phyloP scores from a whole-genome alignment of 2,888 invertebrate genomes.

The Embidobia sp. region DNA sequence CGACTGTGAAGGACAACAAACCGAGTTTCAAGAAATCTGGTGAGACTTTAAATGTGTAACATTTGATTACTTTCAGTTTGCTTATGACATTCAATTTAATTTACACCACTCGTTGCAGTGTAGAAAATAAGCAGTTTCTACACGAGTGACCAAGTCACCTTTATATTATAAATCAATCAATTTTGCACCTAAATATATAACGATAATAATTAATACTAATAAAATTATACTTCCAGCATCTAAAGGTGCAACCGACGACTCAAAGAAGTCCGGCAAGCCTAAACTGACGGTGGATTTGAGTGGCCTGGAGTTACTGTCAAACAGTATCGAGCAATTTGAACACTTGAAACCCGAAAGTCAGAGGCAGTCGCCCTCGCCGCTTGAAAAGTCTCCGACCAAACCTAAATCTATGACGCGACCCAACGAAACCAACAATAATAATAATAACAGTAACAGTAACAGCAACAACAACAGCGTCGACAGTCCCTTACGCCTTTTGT shows the following conservation, averaged over 20 bases:
- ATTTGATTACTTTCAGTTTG: no score
- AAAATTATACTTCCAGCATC: slow-evolving; percentile 23
- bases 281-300: slow-evolving; percentile 86
- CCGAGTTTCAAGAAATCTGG: background rate
- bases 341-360: slow-evolving; percentile 78
- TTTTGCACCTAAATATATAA: no score
- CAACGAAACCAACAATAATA: slow-evolving; percentile 77
- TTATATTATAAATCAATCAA: no score
- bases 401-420: slow-evolving; percentile 75
- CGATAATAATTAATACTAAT: no score
- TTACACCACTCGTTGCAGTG: no score
- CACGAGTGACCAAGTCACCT: no score
- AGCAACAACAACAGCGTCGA: slow-evolving; percentile 78
- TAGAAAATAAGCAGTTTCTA: no score
- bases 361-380: slow-evolving; percentile 67
- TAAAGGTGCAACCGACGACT: slow-evolving; percentile 10
- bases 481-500: slow-evolving; percentile 86
- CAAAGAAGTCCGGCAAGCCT: slow-evolving; percentile 58
- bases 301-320: slow-evolving; percentile 91
- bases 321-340: slow-evolving; percentile 91
- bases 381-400: slow-evolving; percentile 81
- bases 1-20: slow-evolving; percentile 32
- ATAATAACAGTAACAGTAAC: slow-evolving; percentile 71
- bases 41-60: no score
- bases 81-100: no score